Evolutionary conservation across 2,797 vertebrate genomes (phyloP).

Genomic region (Helarctos malayanus): DNA sequence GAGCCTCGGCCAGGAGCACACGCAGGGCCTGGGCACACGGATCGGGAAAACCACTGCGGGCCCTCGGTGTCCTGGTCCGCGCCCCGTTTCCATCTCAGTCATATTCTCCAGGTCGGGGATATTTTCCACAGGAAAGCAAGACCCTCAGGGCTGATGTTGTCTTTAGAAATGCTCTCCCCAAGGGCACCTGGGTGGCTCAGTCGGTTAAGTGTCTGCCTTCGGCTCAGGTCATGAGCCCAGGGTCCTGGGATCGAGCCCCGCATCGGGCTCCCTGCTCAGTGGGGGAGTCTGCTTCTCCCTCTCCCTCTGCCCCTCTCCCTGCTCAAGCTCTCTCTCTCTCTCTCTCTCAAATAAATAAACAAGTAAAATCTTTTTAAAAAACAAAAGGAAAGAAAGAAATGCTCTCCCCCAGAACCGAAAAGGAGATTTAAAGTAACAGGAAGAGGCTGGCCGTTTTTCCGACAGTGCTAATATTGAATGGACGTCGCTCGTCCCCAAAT

Average conservation of each 20-base stretch:
- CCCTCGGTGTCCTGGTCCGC: rapidly evolving
- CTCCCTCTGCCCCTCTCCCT: no score
- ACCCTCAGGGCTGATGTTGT: background rate
- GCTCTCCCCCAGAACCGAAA: background rate
- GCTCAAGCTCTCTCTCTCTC: rapidly evolving
- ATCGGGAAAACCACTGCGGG: no score
- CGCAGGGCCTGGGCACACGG: no score
- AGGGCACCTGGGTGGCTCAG: background rate
- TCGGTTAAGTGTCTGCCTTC: no score
- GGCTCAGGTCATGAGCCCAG: no score
- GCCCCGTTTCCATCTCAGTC: background rate
- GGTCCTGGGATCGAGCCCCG: no score
- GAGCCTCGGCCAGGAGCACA: no score
- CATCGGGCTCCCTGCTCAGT: no score
- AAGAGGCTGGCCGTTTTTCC: background rate
- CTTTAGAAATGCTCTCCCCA: background rate
- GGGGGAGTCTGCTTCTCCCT: no score
- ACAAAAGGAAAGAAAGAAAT: background rate
- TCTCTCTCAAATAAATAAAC: no score
- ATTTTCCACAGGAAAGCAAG: background rate
- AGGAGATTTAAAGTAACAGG: background rate
- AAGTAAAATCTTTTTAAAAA: no score
- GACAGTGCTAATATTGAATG: slow-evolving; percentile 15
- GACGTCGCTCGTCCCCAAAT: slow-evolving; percentile 30
- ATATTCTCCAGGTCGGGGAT: background rate